phyloP scores from a whole-genome alignment of 2,113 vertebrate species.

The Lagopus muta region DNA sequence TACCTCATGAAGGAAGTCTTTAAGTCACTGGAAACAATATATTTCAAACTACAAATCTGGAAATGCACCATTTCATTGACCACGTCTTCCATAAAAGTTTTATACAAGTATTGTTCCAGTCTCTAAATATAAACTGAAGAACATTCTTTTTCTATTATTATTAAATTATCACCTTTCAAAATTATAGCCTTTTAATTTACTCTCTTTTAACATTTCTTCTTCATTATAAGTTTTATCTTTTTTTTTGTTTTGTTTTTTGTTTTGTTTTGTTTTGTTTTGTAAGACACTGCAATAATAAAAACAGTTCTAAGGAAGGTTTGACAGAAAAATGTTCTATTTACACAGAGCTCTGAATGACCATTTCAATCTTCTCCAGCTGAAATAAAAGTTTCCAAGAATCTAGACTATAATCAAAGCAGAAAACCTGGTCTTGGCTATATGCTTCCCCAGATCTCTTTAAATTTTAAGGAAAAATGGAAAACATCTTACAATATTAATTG shows the following conservation, averaged over 20 bases:
- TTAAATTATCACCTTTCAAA: not conserved
- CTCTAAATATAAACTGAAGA: not conserved
- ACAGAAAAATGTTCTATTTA: not conserved
- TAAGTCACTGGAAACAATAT: not conserved
- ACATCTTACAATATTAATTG: not conserved
- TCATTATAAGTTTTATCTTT: not conserved
- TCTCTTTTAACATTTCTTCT: not conserved
- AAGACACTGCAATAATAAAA: not conserved
- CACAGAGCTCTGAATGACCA: not conserved
- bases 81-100: not conserved
- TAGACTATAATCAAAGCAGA: not conserved
- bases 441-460: not conserved
- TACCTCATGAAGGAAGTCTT: not conserved
- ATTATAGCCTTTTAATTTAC: not conserved
- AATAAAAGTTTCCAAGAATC: not conserved
- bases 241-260: not conserved
- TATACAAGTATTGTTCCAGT: not conserved
- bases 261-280: not conserved
- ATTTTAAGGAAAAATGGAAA: not conserved
- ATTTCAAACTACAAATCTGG: not conserved
- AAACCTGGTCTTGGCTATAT: not conserved
- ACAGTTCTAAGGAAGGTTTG: not conserved
- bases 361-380: not conserved
- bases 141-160: not conserved
- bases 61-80: not conserved